Percentiles rank a stretch among this genome's conserved stretches.
Evolutionary conservation across 2,888 invertebrate species (phyloP).

Genomic region (Chaetogeoica ovagalla): DNA sequence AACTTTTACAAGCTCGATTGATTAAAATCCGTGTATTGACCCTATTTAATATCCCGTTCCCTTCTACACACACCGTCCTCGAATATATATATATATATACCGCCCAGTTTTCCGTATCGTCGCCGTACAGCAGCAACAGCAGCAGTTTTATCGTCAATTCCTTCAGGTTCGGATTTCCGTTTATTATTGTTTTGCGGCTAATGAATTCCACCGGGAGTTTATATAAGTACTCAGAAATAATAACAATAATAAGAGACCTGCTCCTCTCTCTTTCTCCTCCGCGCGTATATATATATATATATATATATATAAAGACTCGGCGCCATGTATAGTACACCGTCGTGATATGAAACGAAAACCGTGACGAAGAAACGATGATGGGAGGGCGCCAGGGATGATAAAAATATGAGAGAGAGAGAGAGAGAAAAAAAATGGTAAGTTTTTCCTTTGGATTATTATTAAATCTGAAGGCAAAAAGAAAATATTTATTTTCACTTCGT

Average conservation of each 20-base stretch:
- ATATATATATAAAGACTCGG: conserved; percentile 14
- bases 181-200: conserved; percentile 51
- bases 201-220: conserved; percentile 53
- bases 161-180: conserved; percentile 49
- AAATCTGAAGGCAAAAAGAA: conserved; percentile 50
- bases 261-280: not conserved
- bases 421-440: conserved; percentile 21
- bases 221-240: conserved; percentile 51
- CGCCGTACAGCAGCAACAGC: not conserved
- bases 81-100: too few relatives aligned
- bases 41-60: not conserved
- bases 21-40: conserved; percentile 35
- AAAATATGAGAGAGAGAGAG: not conserved
- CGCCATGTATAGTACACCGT: not conserved
- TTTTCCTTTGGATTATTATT: conserved; percentile 53
- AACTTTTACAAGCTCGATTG: conserved; percentile 16
- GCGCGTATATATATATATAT: too few relatives aligned
- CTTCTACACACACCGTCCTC: too few relatives aligned
- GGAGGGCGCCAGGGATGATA: not conserved
- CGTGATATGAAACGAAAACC: conserved; percentile 37
- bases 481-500: conserved; percentile 53
- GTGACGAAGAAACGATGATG: not conserved
- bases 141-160: conserved; percentile 48
- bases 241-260: conserved; percentile 51
- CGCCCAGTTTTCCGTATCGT: conserved; percentile 3